Evolutionary conservation across 2,888 invertebrate species (phyloP), one percentile per base, ranked within the genome.

Genomic region (Lithophane socia): DNA sequence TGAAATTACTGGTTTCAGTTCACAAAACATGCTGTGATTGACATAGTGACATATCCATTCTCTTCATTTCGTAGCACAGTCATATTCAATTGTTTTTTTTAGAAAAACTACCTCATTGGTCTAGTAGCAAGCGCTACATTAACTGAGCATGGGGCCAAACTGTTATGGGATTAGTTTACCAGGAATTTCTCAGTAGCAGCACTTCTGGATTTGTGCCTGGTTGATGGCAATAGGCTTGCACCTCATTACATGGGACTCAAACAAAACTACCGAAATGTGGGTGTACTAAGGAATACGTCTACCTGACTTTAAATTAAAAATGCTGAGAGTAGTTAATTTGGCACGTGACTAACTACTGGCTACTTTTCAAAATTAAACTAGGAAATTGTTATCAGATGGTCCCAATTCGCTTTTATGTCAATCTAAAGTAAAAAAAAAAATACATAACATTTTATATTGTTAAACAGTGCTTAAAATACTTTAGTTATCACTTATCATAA

Each of bases 1-100:
- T 69, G n/a, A 73, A 29, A 73, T n/a, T 37, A 67, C 21, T 16
- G 4, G 8, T 69, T 69, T 56, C 29, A 54, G 21, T 21, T 56
- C 13, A 16, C 13, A 44, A 56, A 67, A 24, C 21, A 52, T n/a
- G 42, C 29, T n/a, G 42, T 63, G n/a, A 54, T 54, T 44, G 60
- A 37, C 5, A 24, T 8, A 54, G 0, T 37, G 29, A 29, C 29
- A 37, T 37, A 37, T 37, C 13, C 49, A 49, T 16, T 49, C 49
- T 49, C 49, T 49, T n/a, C 16, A n/a, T 64, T 42, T 64, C n/a
- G 8, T n/a, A n/a, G 3, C n/a, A 42, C 16, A 16, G 49, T 16
- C 1, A 64, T 64, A 42, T 42, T n/a, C 3, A 42, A n/a, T 13
- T 8, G 12, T 42, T 42, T 47, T 16, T 13, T 4, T 49, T 49